Percentiles rank a stretch among this genome's conserved stretches.
phyloP scores from a whole-genome alignment of 2,797 vertebrate species.

The Anisognathus igniventris region DNA sequence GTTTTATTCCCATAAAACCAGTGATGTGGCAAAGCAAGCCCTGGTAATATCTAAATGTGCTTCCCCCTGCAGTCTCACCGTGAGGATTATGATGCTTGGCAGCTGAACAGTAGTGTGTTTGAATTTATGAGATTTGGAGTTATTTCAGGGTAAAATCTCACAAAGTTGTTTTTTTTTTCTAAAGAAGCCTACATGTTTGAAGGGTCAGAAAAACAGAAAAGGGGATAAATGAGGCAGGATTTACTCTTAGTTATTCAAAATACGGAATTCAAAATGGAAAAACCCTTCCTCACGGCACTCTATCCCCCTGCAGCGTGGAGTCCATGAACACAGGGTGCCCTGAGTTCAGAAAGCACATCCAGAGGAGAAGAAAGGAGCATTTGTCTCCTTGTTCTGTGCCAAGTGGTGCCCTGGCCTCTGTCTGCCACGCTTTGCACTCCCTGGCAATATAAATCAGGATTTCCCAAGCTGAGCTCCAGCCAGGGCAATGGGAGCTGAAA shows the following conservation, averaged over 20 bases:
- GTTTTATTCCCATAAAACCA: background rate
- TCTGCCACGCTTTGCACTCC: background rate
- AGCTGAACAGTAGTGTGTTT: background rate
- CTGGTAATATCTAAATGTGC: background rate
- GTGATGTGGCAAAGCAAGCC: background rate
- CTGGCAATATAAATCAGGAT: background rate
- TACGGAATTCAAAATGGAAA: background rate
- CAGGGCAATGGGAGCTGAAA: background rate
- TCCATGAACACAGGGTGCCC: background rate
- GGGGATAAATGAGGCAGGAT: background rate
- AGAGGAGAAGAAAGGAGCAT: background rate
- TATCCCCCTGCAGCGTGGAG: rapidly evolving
- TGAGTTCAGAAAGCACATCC: background rate
- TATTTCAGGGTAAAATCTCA: background rate
- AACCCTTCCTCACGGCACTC: background rate
- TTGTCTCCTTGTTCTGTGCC: background rate
- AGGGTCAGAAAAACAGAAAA: background rate
- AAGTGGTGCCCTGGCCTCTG: background rate
- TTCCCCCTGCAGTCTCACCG: background rate
- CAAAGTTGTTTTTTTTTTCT: background rate
- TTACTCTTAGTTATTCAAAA: background rate
- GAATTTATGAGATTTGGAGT: background rate
- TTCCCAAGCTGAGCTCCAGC: background rate
- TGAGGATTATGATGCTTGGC: background rate
- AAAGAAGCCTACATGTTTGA: background rate